A percentile compares a stretch with the other conserved stretches of the same genome.
phyloP scores from a whole-genome alignment of 2,797 vertebrate species.

The Hoplostethus atlanticus region DNA sequence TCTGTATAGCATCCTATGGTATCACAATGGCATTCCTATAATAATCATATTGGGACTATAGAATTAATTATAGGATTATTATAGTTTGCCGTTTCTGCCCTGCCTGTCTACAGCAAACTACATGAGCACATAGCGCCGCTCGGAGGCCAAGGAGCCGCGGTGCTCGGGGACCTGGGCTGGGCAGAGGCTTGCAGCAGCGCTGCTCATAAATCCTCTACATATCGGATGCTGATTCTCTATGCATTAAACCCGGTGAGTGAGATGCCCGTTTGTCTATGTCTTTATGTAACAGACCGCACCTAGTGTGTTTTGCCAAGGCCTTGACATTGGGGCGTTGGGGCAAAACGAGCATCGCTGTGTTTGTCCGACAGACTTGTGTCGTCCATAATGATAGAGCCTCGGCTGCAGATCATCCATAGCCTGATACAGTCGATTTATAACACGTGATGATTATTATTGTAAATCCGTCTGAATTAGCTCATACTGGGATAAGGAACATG shows the following conservation, averaged over 20 bases:
- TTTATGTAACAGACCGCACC: not conserved
- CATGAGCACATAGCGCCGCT: constrained; percentile 69
- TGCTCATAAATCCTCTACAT: constrained; percentile 36
- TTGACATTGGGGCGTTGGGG: constrained; percentile 27
- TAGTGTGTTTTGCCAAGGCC: not conserved
- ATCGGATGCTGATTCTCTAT: constrained; percentile 62
- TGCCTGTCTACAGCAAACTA: not conserved
- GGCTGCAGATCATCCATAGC: constrained; percentile 26
- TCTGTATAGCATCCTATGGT: too few relatives aligned
- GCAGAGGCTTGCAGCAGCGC: constrained; percentile 51
- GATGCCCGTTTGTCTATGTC: constrained; percentile 2
- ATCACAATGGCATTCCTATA: too few relatives aligned
- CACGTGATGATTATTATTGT: constrained; percentile 32
- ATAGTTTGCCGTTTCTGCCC: not conserved
- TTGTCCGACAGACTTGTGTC: constrained; percentile 50
- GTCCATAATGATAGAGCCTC: constrained; percentile 54
- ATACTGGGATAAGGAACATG: not conserved
- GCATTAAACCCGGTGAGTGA: constrained; percentile 64
- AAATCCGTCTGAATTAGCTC: constrained; percentile 23
- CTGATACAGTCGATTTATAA: constrained; percentile 7
- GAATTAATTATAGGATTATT: too few relatives aligned
- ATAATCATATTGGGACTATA: too few relatives aligned
- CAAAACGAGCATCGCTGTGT: constrained; percentile 45
- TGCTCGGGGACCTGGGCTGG: constrained; percentile 67
- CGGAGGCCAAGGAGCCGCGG: constrained; percentile 55